Conservation (phyloP, 2,113 vertebrate species). For the Poecilia latipinna region DNA sequence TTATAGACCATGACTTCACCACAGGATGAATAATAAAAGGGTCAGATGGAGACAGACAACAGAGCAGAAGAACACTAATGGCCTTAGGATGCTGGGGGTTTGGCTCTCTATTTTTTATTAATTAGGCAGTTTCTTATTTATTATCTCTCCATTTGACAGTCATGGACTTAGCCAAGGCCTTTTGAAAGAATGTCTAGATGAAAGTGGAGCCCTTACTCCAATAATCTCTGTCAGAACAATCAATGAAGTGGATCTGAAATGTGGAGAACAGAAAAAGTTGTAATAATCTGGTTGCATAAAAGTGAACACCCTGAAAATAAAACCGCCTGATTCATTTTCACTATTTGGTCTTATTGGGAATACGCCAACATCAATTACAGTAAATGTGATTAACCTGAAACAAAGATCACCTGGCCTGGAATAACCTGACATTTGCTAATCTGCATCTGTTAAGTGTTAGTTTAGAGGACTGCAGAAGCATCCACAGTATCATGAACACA, state of each 20-base stretch:
- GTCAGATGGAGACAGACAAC: slow-evolving; percentile 38
- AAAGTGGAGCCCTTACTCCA: not conserved
- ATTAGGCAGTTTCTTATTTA: too few relatives aligned
- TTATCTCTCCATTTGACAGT: too few relatives aligned
- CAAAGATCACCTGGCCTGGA: too few relatives aligned
- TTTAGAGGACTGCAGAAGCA: too few relatives aligned
- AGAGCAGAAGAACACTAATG: not conserved
- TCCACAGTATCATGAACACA: too few relatives aligned
- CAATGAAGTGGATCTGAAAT: not conserved
- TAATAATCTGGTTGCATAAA: too few relatives aligned
- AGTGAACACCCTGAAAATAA: too few relatives aligned
- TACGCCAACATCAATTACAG: too few relatives aligned
- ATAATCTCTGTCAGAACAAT: not conserved
- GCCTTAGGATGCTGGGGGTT: not conserved
- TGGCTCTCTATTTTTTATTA: not conserved
- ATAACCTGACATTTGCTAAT: not conserved
- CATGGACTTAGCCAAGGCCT: not conserved
- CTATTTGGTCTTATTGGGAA: too few relatives aligned
- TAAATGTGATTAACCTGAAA: too few relatives aligned
- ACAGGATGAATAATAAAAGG: slow-evolving; percentile 69
- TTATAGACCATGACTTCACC: slow-evolving; percentile 63
- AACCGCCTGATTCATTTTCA: too few relatives aligned
- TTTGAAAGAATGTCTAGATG: not conserved
- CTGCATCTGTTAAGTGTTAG: not conserved
- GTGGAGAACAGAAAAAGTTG: too few relatives aligned